Evolutionary conservation across 2,888 invertebrate genomes (phyloP).

Genomic region (Margaritifera margaritifera): DNA sequence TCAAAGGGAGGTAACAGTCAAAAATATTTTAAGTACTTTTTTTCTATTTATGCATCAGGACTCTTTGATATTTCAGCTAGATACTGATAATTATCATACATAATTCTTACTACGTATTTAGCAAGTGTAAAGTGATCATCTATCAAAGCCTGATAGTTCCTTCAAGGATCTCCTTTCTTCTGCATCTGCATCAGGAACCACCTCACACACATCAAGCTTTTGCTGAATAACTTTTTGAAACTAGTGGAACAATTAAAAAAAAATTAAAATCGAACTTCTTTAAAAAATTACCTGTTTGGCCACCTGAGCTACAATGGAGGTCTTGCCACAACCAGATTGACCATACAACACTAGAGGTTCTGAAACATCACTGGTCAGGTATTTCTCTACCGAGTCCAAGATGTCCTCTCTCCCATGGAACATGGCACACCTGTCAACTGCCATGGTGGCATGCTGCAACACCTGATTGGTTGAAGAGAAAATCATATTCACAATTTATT

Average conservation of each 20-base stretch:
- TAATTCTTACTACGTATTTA: no score
- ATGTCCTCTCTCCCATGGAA: constrained; percentile 61
- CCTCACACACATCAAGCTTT: neutral
- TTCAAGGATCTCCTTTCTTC: no score
- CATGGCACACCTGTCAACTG: constrained; percentile 45
- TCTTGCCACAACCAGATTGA: constrained; percentile 65
- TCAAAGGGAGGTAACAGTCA: no score
- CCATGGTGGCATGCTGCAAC: constrained; percentile 55
- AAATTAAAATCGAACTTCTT: neutral
- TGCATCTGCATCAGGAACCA: neutral
- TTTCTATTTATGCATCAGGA: no score
- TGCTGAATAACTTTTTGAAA: neutral
- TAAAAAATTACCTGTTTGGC: constrained; percentile 40
- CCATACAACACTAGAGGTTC: constrained; percentile 59
- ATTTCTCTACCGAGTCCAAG: constrained; percentile 39
- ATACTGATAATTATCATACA: no score
- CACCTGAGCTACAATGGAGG: constrained; percentile 63
- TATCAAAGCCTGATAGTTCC: no score
- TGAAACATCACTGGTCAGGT: constrained; percentile 37
- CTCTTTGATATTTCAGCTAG: no score
- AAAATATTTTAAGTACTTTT: no score
- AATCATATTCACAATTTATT: neutral
- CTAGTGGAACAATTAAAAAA: neutral
- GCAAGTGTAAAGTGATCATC: no score
- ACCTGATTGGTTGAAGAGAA: constrained; percentile 33